Percentiles rank a stretch among this genome's conserved stretches.
phyloP scores from a whole-genome alignment of 2,888 invertebrate species.

The Leptogaster cylindrica region DNA sequence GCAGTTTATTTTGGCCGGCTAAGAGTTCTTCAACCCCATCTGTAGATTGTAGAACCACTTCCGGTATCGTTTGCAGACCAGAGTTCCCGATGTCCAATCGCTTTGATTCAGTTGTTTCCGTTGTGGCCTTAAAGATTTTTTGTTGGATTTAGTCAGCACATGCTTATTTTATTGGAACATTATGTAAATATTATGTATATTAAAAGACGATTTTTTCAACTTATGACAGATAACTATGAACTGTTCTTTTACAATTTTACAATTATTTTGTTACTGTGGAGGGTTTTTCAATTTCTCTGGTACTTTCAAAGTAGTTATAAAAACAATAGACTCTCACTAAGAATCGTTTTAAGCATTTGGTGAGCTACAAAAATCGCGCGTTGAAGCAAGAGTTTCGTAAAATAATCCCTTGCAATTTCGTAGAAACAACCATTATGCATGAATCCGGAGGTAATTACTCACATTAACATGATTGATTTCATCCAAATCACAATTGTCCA shows the following conservation, averaged over 20 bases:
- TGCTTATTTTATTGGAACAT: too few species aligned
- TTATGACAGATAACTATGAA: too few species aligned
- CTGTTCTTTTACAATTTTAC: too few species aligned
- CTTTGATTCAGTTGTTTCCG: slow-evolving; percentile 47
- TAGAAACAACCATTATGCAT: too few species aligned
- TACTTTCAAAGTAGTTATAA: too few species aligned
- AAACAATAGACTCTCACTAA: too few species aligned
- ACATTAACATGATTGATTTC: slow-evolving; percentile 4
- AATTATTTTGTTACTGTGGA: too few species aligned
- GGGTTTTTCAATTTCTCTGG: too few species aligned
- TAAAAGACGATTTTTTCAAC: slow-evolving; percentile 7
- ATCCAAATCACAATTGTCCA: slow-evolving; percentile 38
- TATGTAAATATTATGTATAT: too few species aligned
- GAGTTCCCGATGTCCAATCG: slow-evolving; percentile 49
- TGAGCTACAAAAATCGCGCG: too few species aligned
- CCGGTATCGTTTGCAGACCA: slow-evolving; percentile 50
- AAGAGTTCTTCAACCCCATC: slow-evolving; percentile 51
- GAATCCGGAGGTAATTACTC: background rate
- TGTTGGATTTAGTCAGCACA: too few species aligned
- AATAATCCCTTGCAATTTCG: background rate
- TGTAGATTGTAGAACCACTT: slow-evolving; percentile 49
- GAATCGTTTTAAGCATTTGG: too few species aligned
- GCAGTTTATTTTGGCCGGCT: slow-evolving; percentile 52
- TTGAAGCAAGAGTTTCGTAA: background rate
- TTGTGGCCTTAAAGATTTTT: slow-evolving; percentile 49